phyloP scores from a whole-genome alignment of 2,888 invertebrate species.

The Rhogogaster chlorosoma region DNA sequence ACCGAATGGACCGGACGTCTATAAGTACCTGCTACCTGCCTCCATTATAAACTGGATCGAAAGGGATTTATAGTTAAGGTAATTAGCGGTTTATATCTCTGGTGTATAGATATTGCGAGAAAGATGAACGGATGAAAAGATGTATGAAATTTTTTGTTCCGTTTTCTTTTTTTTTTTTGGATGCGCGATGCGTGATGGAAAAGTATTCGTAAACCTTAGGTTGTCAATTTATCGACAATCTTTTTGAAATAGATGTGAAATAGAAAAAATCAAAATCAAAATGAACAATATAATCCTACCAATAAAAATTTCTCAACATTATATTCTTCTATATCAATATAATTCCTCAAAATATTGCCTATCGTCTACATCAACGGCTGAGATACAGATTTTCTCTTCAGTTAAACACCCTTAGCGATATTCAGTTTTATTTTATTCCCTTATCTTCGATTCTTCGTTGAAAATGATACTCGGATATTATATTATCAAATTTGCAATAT shows the following conservation, averaged over 20 bases:
- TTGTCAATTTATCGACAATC: not conserved
- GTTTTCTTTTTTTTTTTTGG: not conserved
- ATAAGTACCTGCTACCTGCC: not conserved
- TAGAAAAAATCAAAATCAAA: not conserved
- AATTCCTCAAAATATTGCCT: not conserved
- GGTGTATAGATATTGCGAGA: not conserved
- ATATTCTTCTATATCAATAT: not conserved
- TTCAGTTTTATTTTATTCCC: not conserved
- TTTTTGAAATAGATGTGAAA: not conserved
- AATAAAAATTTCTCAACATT: not conserved
- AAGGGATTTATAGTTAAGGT: not conserved
- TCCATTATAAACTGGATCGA: not conserved
- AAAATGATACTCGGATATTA: not conserved
- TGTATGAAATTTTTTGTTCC: not conserved
- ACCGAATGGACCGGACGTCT: not conserved
- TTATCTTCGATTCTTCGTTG: not conserved
- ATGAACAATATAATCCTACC: not conserved
- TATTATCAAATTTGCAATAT: no score
- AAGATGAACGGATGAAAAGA: not conserved
- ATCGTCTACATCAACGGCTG: not conserved
- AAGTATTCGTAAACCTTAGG: not conserved
- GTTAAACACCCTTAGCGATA: not conserved
- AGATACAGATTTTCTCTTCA: not conserved
- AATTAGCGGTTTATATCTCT: not conserved
- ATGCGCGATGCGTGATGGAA: not conserved